Percentiles rank a stretch among this genome's conserved stretches.
Evolutionary conservation across 2,113 vertebrate species (phyloP).

Genomic region (Bambusicola thoracicus): DNA sequence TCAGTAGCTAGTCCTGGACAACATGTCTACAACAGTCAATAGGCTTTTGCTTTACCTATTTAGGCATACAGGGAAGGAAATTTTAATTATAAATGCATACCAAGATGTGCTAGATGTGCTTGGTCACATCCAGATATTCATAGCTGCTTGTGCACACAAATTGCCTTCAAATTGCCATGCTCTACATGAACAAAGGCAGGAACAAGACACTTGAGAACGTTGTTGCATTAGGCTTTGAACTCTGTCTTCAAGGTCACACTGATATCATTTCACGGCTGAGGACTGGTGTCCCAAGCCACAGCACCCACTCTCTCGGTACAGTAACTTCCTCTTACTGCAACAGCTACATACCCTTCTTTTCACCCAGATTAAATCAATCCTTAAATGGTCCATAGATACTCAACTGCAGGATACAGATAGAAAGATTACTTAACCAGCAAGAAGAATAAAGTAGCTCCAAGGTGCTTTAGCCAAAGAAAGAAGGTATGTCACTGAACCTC

Average conservation of each 20-base stretch:
- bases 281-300: background rate
- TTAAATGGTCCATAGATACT: background rate
- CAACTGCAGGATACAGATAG: background rate
- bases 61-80: background rate
- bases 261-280: background rate
- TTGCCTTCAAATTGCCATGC: background rate
- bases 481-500: background rate
- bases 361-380: background rate
- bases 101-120: background rate
- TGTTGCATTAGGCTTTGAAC: background rate
- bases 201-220: background rate
- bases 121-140: background rate
- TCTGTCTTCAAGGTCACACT: background rate
- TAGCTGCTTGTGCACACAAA: background rate
- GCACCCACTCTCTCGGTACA: background rate
- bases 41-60: background rate
- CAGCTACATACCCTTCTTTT: background rate
- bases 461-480: background rate
- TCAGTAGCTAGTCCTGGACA: background rate
- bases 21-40: background rate
- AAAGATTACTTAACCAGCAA: background rate
- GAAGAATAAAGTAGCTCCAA: background rate
- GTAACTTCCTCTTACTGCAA: background rate
- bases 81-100: background rate
- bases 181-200: background rate